Conservation (phyloP, 1,140 invertebrate species). For the Sminthurinus signatus region DNA sequence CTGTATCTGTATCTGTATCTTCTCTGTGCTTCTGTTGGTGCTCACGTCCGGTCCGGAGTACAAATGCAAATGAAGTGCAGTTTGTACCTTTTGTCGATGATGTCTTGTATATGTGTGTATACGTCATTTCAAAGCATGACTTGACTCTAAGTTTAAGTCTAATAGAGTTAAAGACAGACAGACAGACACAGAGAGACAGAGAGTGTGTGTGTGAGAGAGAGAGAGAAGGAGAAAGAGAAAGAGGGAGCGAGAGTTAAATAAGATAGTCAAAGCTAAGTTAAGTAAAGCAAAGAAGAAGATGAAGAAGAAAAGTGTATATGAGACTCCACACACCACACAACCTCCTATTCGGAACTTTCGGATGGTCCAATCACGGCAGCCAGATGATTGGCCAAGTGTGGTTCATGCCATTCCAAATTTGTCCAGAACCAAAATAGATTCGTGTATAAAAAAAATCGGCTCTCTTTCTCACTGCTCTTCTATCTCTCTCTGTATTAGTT, state of each 20-base stretch:
- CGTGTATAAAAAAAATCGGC: slow-evolving; percentile 25
- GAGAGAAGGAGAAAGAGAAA: too few relatives aligned
- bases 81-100: slow-evolving; percentile 31
- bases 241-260: background rate
- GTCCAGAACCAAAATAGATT: slow-evolving; percentile 42
- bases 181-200: background rate
- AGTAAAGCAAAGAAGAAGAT: background rate
- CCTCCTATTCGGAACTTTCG: slow-evolving; percentile 29
- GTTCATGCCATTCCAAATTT: slow-evolving; percentile 43
- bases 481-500: background rate
- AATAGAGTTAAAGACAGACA: background rate
- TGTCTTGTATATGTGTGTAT: slow-evolving; percentile 22
- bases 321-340: too few relatives aligned
- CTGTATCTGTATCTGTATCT: too few relatives aligned
- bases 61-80: slow-evolving; percentile 41
- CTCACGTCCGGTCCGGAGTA: slow-evolving; percentile 33
- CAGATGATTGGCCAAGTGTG: slow-evolving; percentile 42
- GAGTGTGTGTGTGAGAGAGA: background rate
- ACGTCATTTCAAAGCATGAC: slow-evolving; percentile 17
- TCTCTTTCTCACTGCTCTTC: slow-evolving; percentile 9
- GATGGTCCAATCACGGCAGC: slow-evolving; percentile 39
- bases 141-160: too few relatives aligned
- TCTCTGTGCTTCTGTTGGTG: too few relatives aligned
- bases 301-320: slow-evolving; percentile 1
- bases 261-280: too few relatives aligned